A percentile compares a stretch with the other conserved stretches of the same genome.
Evolutionary conservation across 2,888 invertebrate species (phyloP).

Genomic region (Urechis unicinctus): DNA sequence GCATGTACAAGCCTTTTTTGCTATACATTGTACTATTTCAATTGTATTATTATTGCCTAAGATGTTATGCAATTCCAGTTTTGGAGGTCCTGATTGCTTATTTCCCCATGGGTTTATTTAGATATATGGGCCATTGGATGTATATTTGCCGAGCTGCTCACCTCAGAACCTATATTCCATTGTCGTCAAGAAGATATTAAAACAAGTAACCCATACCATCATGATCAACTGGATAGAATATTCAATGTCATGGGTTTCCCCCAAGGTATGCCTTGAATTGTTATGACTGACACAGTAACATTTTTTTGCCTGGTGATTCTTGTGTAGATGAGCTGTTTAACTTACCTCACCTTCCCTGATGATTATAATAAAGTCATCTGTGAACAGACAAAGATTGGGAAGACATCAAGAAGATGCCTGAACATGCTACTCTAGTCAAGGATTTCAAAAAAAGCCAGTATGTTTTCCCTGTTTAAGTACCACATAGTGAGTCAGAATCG

Average conservation of each 20-base stretch:
- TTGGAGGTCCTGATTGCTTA: too few relatives aligned
- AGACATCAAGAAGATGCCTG: slow-evolving; percentile 98
- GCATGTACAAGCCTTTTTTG: too few relatives aligned
- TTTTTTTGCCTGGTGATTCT: background rate
- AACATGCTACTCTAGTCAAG: slow-evolving; percentile 87
- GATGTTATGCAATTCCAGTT: too few relatives aligned
- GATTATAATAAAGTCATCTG: too few relatives aligned
- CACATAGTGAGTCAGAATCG: too few relatives aligned
- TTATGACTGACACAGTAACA: background rate
- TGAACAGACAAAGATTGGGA: slow-evolving; percentile 84
- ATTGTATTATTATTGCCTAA: background rate
- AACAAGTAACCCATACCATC: slow-evolving; percentile 98
- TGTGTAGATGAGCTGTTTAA: background rate
- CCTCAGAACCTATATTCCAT: slow-evolving; percentile 98
- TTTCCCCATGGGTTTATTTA: too few relatives aligned
- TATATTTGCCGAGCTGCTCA: slow-evolving; percentile 97
- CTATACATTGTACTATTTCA: too few relatives aligned
- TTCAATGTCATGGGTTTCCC: slow-evolving; percentile 99
- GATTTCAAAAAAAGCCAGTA: slow-evolving; percentile 93
- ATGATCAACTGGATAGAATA: slow-evolving; percentile 95
- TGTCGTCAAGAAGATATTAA: slow-evolving; percentile 99
- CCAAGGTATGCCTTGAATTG: slow-evolving; percentile 49
- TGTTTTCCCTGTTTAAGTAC: background rate
- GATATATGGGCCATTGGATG: slow-evolving; percentile 99
- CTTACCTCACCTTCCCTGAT: background rate